Evolutionary conservation across 2,113 vertebrate species (phyloP), one percentile per base, ranked within the genome.

Genomic region (Phoenicopterus ruber): DNA sequence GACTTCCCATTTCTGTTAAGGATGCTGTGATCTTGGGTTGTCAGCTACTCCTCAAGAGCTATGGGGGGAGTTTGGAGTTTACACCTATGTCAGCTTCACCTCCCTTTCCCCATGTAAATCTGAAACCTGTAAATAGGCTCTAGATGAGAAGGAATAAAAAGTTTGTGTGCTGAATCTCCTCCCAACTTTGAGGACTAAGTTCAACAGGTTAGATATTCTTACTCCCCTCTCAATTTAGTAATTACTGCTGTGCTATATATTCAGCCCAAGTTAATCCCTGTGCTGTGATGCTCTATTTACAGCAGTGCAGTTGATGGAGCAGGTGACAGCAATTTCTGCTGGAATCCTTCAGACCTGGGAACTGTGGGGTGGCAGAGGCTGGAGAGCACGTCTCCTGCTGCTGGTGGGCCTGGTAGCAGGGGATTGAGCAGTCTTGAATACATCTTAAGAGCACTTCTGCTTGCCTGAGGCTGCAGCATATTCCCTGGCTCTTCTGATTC

Each of bases 201-300:
- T 93, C 85, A 92, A 34, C 91, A 73, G 55, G 52, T 94, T 92
- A 78, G 31, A 46, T 86, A 86, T 82, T 85, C 82, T 90, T 91
- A 82, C 61, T 58, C 50, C 36, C 11, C 40, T 88, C 91, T 94
- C 86, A 83, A 22, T 90, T 55, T 83, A 88, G 95, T 90, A 84
- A 78, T 82, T 32, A 34, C 44, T 89, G 38, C 79, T 95, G 62
- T 76, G 42, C 80, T 92, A 7, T 71, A 31, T 90, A 63, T 85
- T 95, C 66, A 71, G 66, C 84, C 77, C 85, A 72, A 79, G 70
- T 62, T 93, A 80, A 92, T 91, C 77, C 67, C 66, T 85, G 52
- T 72, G 82, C 86, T 81, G 7, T 17, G 31, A 47, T 86, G 67
- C 46, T 92, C 61, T 95, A 4, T 82, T 95, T 86, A 66, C 91